Percentiles rank a stretch among this genome's conserved stretches.
phyloP scores from a whole-genome alignment of 1,140 invertebrate species.

The Chironomus striatipennis region DNA sequence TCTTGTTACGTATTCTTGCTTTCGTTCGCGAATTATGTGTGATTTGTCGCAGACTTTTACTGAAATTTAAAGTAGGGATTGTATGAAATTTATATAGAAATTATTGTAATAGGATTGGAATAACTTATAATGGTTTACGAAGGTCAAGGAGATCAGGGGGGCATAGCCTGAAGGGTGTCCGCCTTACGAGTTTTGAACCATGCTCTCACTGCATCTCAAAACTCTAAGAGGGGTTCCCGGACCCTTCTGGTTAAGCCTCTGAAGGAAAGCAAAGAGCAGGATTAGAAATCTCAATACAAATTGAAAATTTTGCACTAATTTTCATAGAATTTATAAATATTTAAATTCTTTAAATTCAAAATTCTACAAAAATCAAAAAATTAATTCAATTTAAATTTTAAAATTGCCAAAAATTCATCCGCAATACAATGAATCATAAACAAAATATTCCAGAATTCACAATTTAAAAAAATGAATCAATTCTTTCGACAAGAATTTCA shows the following conservation, averaged over 20 bases:
- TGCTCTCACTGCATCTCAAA: no score
- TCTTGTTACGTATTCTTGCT: slow-evolving; percentile 84
- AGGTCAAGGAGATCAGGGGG: neutral
- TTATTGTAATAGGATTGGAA: neutral
- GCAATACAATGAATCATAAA: neutral
- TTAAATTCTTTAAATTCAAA: no score
- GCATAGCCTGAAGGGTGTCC: neutral
- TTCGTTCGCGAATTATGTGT: slow-evolving; percentile 86
- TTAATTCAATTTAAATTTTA: slow-evolving; percentile 3
- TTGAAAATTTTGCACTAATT: neutral
- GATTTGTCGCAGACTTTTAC: slow-evolving; percentile 94
- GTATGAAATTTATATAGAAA: neutral
- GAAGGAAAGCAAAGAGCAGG: slow-evolving; percentile 25
- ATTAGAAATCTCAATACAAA: slow-evolving; percentile 24
- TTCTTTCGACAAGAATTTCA: no score
- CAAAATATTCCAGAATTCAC: no score
- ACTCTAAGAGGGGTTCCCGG: no score
- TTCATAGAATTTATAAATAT: slow-evolving; percentile 3
- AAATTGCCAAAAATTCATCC: neutral
- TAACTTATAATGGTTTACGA: no score
- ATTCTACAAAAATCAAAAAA: no score
- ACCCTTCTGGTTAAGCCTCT: no score
- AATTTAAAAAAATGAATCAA: no score
- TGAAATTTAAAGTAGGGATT: slow-evolving; percentile 46
- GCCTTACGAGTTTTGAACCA: no score